Conservation (phyloP, 2,113 vertebrate species). For the Pseudolaguvia tuberculata region DNA sequence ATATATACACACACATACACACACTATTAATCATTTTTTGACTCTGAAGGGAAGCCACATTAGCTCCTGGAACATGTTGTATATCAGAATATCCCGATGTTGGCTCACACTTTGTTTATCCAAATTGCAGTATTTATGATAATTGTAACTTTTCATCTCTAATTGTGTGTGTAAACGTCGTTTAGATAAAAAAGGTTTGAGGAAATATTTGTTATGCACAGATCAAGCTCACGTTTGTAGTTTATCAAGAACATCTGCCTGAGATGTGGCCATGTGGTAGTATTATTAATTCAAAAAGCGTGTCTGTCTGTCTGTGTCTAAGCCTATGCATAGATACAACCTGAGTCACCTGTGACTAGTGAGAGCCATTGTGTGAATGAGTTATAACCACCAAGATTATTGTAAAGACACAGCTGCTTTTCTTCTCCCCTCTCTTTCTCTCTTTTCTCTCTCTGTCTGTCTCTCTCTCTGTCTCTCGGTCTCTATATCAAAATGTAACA, state of each 20-base stretch:
- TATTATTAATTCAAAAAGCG: constrained; percentile 28
- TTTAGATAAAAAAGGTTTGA: background rate
- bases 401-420: constrained; percentile 37
- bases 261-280: constrained; percentile 2
- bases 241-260: constrained; percentile 7
- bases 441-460: background rate
- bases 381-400: constrained; percentile 33
- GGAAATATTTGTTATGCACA: constrained; percentile 23
- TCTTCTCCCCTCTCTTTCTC: background rate
- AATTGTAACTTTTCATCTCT: background rate
- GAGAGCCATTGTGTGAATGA: constrained; percentile 2
- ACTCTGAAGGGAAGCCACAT: too few relatives aligned
- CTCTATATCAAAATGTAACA: too few relatives aligned
- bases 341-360: constrained; percentile 24
- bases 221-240: constrained; percentile 6
- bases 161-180: background rate
- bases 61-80: background rate
- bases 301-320: constrained; percentile 36
- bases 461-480: background rate
- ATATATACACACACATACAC: background rate
- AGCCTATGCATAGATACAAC: constrained; percentile 31
- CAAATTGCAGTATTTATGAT: constrained; percentile 11
- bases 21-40: background rate
- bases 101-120: background rate
- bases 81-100: background rate